These are phyloP conservation scores for Rhinolophus sinicus DNA, from an alignment of 2,113 vertebrate species.

Conservation along the genomic window DNA sequence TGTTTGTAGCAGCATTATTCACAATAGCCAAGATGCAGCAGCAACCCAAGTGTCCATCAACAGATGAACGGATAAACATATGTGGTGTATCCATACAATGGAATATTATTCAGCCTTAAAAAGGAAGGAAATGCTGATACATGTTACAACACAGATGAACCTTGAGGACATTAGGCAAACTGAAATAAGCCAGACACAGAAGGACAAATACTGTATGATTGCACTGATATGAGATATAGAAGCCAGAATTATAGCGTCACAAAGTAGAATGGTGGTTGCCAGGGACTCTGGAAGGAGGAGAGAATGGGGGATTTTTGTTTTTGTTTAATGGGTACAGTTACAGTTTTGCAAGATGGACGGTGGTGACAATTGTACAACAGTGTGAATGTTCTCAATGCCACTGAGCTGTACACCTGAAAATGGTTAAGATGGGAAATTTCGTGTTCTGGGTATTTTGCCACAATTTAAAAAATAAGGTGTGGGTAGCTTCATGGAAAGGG, in stretches of 20 bases:
- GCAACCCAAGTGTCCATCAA: background rate
- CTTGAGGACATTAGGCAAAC: background rate
- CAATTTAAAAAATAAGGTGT: background rate
- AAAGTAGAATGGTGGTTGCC: background rate
- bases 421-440: background rate
- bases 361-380: background rate
- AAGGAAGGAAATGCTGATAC: background rate
- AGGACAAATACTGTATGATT: background rate
- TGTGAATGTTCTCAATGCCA: background rate
- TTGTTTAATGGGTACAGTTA: background rate
- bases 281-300: background rate
- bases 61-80: background rate
- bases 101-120: background rate
- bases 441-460: background rate
- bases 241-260: background rate
- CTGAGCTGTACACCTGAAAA: background rate
- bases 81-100: background rate
- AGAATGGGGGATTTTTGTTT: too few relatives aligned
- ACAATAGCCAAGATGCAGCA: background rate
- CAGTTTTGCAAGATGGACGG: background rate
- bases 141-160: background rate
- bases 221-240: rapidly evolving
- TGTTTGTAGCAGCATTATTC: background rate
- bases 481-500: background rate
- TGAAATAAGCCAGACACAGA: background rate